These are phyloP conservation scores for Coturnix japonica DNA, from an alignment of 2,113 vertebrate species.

Conservation along the genomic window DNA sequence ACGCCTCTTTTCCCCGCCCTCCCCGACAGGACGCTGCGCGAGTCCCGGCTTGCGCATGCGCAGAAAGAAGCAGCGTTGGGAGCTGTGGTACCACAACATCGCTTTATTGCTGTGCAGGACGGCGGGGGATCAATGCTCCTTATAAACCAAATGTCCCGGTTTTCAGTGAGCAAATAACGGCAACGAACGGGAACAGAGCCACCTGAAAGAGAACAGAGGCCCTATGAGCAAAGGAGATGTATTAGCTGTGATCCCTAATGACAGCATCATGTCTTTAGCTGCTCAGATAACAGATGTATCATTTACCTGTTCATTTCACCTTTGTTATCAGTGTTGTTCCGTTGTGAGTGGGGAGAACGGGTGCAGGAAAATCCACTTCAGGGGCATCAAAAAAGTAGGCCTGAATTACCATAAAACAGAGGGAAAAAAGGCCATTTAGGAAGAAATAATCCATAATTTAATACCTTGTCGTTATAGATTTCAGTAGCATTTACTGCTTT, in stretches of 20 bases:
- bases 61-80: not conserved
- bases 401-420: slow-evolving; percentile 63
- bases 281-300: not conserved
- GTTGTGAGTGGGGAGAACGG: slow-evolving; percentile 64
- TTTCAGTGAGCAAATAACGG: no score
- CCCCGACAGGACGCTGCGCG: rapidly evolving
- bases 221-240: not conserved
- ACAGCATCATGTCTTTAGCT: not conserved
- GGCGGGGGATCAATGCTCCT: no score
- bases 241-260: not conserved
- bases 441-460: not conserved
- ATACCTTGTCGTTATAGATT: not conserved
- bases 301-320: slow-evolving; percentile 65
- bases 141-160: no score
- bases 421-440: not conserved
- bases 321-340: slow-evolving; percentile 58
- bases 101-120: no score
- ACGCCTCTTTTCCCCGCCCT: rapidly evolving
- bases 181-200: no score
- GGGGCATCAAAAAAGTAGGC: slow-evolving; percentile 91
- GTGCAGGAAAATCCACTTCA: slow-evolving; percentile 62
- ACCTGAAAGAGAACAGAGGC: not conserved
- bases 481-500: not conserved
- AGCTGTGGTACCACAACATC: not conserved
- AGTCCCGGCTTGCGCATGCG: not conserved